phyloP scores from a whole-genome alignment of 2,888 invertebrate species.

The Eupithecia subumbrata region DNA sequence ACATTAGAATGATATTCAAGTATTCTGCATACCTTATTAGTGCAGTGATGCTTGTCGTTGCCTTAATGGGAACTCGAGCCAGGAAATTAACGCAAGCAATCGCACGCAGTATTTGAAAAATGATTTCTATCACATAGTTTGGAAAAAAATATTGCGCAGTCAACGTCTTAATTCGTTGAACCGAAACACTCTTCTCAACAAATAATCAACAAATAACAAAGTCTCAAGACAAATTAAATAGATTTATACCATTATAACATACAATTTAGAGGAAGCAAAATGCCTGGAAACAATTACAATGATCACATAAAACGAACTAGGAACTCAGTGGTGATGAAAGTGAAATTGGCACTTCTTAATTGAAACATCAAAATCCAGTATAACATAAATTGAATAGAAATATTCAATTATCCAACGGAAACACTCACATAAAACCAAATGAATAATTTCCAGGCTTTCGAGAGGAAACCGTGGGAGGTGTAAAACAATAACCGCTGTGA shows the following conservation, averaged over 20 bases:
- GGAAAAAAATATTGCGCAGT: background rate
- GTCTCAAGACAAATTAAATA: background rate
- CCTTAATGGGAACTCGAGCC: constrained; percentile 19
- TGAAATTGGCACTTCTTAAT: background rate
- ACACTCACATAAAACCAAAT: constrained; percentile 55
- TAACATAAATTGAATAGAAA: background rate
- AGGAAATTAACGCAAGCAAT: constrained; percentile 3
- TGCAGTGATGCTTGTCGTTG: constrained; percentile 35
- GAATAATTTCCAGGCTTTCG: constrained; percentile 74
- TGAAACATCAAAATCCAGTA: background rate
- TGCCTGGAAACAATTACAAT: background rate
- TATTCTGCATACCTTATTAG: constrained; percentile 51
- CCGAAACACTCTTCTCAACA: background rate
- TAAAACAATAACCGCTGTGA: constrained; percentile 62
- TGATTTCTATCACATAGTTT: background rate
- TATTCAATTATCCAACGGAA: constrained; percentile 54
- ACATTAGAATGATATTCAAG: constrained; percentile 11
- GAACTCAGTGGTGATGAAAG: background rate
- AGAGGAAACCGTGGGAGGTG: constrained; percentile 75
- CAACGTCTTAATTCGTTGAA: background rate
- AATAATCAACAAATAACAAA: background rate
- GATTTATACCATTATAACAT: background rate
- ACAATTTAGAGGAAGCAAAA: background rate
- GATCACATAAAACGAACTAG: background rate
- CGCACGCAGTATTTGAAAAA: background rate